These are phyloP conservation scores for Tetranychus piercei DNA, from an alignment of 2,888 invertebrate species.

Conservation along the genomic window DNA sequence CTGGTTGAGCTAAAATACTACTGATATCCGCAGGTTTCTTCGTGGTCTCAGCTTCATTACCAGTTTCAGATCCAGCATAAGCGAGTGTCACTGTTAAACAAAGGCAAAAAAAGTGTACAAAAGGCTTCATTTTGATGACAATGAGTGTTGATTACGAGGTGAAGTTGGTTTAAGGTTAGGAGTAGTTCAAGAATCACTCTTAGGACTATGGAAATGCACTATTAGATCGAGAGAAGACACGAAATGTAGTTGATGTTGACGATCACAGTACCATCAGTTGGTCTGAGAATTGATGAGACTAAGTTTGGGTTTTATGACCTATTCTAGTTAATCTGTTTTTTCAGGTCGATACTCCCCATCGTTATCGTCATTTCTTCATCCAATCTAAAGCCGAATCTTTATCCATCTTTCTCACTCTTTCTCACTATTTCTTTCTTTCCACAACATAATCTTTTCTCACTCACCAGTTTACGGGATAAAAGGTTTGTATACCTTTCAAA, in stretches of 20 bases:
- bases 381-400: neutral
- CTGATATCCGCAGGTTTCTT: neutral
- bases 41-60: neutral
- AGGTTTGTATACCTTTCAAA: neutral
- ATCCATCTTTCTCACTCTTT: neutral
- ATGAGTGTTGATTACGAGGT: too few relatives aligned
- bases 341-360: neutral
- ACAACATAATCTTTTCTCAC: neutral
- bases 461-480: neutral
- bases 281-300: neutral
- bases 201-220: neutral
- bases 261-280: neutral
- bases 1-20: neutral
- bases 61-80: neutral
- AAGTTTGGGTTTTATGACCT: neutral
- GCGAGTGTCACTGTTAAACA: neutral
- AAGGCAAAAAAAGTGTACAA: too few relatives aligned
- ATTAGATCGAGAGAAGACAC: neutral
- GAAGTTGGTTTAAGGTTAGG: neutral
- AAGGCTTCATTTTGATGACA: too few relatives aligned
- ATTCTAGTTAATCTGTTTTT: neutral
- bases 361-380: neutral
- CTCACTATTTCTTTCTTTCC: neutral
- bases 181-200: neutral
- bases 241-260: neutral